These are phyloP conservation scores for Tanypteryx hageni DNA, from an alignment of 2,888 invertebrate species.

Conservation along the genomic window DNA sequence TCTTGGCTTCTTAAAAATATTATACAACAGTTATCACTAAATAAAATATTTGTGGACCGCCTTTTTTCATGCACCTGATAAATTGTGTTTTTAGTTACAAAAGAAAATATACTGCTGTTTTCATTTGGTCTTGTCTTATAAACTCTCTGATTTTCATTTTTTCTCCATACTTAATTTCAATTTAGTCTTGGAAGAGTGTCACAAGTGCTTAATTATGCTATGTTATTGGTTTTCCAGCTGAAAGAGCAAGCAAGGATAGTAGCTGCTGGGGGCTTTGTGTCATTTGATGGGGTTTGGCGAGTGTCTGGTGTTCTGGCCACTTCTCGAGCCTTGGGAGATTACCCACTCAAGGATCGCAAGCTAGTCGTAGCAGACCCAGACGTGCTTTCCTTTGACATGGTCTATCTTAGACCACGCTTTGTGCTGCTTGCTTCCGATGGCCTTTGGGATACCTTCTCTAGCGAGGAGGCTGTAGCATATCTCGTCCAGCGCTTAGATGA, in stretches of 20 bases:
- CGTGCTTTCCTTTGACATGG: slow-evolving; percentile 92
- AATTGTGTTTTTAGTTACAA: too few species aligned
- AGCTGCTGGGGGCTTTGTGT: slow-evolving; percentile 96
- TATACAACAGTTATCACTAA: not conserved
- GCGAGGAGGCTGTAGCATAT: slow-evolving; percentile 95
- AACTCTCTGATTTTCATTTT: too few species aligned
- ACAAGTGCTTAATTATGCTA: not conserved
- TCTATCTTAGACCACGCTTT: slow-evolving; percentile 90
- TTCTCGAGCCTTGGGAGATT: slow-evolving; percentile 95
- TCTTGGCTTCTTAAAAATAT: not conserved
- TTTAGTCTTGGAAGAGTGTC: too few species aligned
- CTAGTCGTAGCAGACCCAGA: slow-evolving; percentile 97
- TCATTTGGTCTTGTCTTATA: too few species aligned
- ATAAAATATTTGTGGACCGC: too few species aligned
- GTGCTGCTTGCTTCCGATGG: slow-evolving; percentile 96
- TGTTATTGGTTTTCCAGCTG: slow-evolving; percentile 77
- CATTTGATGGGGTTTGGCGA: slow-evolving; percentile 97
- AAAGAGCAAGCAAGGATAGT: slow-evolving; percentile 94
- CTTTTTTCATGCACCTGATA: too few species aligned
- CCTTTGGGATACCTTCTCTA: slow-evolving; percentile 96
- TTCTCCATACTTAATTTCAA: too few species aligned
- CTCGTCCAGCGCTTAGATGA: slow-evolving; percentile 91
- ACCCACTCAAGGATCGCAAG: slow-evolving; percentile 94
- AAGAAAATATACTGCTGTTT: too few species aligned
- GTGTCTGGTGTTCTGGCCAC: slow-evolving; percentile 97